Evolutionary conservation across 2,888 invertebrate genomes (phyloP), one percentile per base, ranked within the genome.

Genomic region (Liodrosophila aerea): DNA sequence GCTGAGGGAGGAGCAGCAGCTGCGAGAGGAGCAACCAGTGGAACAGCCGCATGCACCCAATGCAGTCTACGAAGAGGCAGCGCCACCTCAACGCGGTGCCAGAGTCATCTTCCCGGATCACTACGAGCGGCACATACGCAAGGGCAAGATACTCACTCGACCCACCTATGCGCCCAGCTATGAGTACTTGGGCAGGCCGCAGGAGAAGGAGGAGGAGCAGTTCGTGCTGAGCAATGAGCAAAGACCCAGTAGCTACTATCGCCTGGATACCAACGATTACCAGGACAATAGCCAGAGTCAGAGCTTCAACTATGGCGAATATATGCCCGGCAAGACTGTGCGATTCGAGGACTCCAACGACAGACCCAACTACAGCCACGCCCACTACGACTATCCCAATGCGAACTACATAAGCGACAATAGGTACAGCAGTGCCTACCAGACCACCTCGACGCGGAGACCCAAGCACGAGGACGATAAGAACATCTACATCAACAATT

Each of bases 101-200:
- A 77, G 87, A 51, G 89, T 91, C 65, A 89, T 91, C 41, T 92
- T 92, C 70, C 92, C 92, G 2, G 91, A 91, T 73, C 89, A 92
- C 58, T 88, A 87, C 13, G 82, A 87, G 5, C 67, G 68, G 12
- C 72, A 81, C 36, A 82, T 87, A 52, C 87, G 89, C 15, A 74
- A 73, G 11, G 89, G 87, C 0, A 88, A 87, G 74, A 90, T 90
- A 27, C 63, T 90, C 8, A 89, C 85, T 59, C 74, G 80, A 36
- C 88, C 87, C 3, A 73, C 72, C 15, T 80, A 86, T 52, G 87
- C 76, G 2, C 74, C 66, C 54, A 73, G 69, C 45, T 80, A 76
- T 37, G 71, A 66, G 4, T 76, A 85, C 45, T 59, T 72, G 4
- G 41, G 59, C 1, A 8, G 61, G 29, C 65, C 31, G 16, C 60